Conservation (phyloP, 2,888 invertebrate genomes). For the Drosophila kambysellisi region DNA sequence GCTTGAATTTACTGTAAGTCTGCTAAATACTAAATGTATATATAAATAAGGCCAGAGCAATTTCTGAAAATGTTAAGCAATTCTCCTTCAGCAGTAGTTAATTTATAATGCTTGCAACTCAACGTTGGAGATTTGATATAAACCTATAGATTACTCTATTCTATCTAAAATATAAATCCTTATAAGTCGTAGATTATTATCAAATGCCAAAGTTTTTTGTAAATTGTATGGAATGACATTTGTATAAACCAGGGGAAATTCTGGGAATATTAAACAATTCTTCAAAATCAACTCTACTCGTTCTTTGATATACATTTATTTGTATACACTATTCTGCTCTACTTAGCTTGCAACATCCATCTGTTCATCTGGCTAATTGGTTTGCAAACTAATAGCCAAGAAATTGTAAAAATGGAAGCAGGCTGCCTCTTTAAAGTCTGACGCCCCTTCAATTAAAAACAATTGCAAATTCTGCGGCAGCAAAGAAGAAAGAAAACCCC, state of each 20-base stretch:
- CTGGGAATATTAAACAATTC: neutral
- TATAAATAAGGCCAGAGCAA: neutral
- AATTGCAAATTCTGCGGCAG: slow-evolving; percentile 17
- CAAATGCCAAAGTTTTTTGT: neutral
- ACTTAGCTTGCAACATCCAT: neutral
- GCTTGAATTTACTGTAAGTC: neutral
- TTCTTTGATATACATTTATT: neutral
- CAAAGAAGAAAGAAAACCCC: neutral
- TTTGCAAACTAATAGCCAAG: neutral
- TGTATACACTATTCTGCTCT: neutral
- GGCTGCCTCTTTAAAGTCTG: neutral
- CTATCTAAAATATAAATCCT: neutral
- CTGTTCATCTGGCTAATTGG: neutral
- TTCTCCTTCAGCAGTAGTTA: neutral
- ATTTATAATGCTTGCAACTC: neutral
- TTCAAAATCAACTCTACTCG: neutral
- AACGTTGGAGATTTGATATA: neutral
- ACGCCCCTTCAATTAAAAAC: slow-evolving; percentile 35
- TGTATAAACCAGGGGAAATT: neutral
- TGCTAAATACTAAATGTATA: neutral
- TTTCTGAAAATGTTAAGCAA: neutral
- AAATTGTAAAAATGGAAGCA: neutral
- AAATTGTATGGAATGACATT: neutral
- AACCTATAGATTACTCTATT: neutral
- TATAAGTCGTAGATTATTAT: neutral